Base-by-base conservation (phyloP, 2,113 vertebrate species). In the Danionella cerebrum region DNA sequence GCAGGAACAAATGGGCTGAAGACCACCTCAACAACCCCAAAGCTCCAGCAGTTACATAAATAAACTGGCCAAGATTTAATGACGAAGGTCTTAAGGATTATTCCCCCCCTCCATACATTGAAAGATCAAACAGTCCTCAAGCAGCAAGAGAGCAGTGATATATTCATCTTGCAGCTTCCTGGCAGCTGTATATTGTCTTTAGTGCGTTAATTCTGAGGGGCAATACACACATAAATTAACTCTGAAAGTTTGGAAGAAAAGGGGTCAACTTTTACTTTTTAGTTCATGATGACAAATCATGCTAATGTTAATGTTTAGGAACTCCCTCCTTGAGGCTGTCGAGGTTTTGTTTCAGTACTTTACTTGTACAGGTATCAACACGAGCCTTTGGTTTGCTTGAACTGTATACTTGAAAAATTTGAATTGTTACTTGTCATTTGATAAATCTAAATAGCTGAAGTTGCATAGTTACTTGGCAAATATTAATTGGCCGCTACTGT, bases 51-150 rank as follows among this genome's bases (percentile, higher is more conserved):
- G 80, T 82, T 83, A 80, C 45, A 81, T 74, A 87, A 87, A 89
- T 82, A 88, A 85, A 86, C 81, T 66, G 16, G 51, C 67, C 59
- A 57, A 64, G 79, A 80, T 83, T 81, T 80, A 80, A 83, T 82
- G 83, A 83, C 66, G 75, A 71, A 9, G 18, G 70, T 70, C 68
- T 76, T 82, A 55, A n/a, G 71, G 57, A 44, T 83, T 33, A 6
- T 33, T 33, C 29, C 9, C 51, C 33, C 13, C 65, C 81, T 80
- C 84, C 70, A 59, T 66, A 80, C 70, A 76, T 65, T 57, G 51
- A 62, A 62, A 64, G 76, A 80, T 78, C 76, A 80, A 76, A 79
- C 33, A 36, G 70, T 62, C 53, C 35, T 10, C 22, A 48, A 45
- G 12, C 12, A 24, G 8, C 14, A 18, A 65, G 42, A 6, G 41